phyloP scores from a whole-genome alignment of 2,888 invertebrate species.

The Gibbula magus region DNA sequence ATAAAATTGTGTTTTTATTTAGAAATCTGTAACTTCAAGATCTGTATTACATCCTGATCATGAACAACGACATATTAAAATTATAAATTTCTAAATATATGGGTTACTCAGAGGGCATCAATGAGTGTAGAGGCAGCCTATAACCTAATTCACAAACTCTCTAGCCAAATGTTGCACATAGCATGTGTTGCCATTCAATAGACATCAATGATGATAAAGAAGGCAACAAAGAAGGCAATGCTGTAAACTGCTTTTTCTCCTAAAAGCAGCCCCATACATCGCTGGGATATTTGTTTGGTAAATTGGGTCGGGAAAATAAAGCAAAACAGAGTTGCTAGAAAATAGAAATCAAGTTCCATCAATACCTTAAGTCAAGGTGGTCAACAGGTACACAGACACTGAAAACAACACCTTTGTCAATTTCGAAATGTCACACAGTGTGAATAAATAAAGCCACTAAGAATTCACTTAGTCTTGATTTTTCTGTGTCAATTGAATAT shows the following conservation, averaged over 20 bases:
- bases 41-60: neutral
- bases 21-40: too few species aligned
- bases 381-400: slow-evolving; percentile 4
- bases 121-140: neutral
- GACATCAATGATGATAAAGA: neutral
- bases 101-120: neutral
- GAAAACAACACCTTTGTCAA: slow-evolving; percentile 6
- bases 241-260: too few species aligned
- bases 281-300: too few species aligned
- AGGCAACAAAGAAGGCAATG: too few species aligned
- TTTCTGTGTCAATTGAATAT: too few species aligned
- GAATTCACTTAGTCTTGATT: neutral
- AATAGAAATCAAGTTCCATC: too few species aligned
- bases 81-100: neutral
- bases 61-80: neutral
- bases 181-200: neutral
- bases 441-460: neutral
- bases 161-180: neutral
- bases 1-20: too few species aligned
- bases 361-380: neutral
- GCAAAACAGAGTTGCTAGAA: too few species aligned
- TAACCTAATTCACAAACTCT: neutral
- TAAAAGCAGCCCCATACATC: too few species aligned
- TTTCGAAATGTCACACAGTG: slow-evolving; percentile 1
- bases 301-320: too few species aligned